A percentile compares a stretch with the other conserved stretches of the same genome.
These are phyloP conservation scores for Phalacrocorax aristotelis DNA, from an alignment of 2,113 vertebrate species.

Conservation along the genomic window DNA sequence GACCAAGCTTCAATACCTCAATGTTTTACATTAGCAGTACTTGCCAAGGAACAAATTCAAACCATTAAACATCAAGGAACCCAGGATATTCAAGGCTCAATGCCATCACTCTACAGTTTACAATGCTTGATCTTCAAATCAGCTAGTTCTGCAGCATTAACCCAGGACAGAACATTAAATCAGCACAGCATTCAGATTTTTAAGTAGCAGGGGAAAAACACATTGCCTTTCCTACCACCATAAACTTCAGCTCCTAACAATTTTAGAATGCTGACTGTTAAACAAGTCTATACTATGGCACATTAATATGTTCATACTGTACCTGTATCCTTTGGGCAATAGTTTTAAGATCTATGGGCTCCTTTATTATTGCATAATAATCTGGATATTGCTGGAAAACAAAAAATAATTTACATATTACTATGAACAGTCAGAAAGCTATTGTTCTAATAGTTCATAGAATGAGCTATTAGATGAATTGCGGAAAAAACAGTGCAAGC, in stretches of 20 bases:
- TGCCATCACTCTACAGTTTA: neutral
- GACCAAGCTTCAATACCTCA: neutral
- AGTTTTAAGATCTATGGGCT: slow-evolving; percentile 96
- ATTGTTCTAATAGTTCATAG: neutral
- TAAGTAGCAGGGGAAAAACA: neutral
- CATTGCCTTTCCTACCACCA: neutral
- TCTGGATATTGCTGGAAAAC: slow-evolving; percentile 96
- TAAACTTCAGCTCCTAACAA: neutral
- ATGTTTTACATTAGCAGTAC: neutral
- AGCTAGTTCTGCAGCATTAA: neutral
- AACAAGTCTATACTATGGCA: neutral
- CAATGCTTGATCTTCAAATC: neutral
- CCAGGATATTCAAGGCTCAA: neutral
- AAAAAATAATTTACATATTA: slow-evolving; percentile 22
- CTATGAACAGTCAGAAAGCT: neutral
- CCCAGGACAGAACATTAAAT: neutral
- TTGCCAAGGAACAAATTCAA: slow-evolving; percentile 15
- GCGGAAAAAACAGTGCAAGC: neutral
- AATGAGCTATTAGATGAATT: accelerated
- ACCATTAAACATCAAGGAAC: neutral
- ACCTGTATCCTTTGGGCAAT: slow-evolving; percentile 97
- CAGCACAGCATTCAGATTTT: neutral
- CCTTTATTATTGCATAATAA: slow-evolving; percentile 99
- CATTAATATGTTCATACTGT: slow-evolving; percentile 34
- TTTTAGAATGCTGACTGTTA: neutral